Evolutionary conservation across 1,140 invertebrate species (phyloP).

Genomic region (Cecropterus lyciades): DNA sequence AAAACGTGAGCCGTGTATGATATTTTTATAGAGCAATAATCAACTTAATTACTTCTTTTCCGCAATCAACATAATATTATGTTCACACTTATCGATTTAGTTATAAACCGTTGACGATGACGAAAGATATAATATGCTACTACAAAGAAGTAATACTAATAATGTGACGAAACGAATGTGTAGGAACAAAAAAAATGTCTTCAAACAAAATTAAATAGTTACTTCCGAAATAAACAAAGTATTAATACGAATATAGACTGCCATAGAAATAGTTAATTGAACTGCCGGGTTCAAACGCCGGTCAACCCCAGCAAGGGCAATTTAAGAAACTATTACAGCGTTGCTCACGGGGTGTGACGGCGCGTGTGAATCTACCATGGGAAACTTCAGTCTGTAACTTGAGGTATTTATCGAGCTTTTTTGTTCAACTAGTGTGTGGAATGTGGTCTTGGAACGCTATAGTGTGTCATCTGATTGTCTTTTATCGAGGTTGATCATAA

Average conservation of each 20-base stretch:
- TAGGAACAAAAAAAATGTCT: too few relatives aligned
- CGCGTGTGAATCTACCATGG: constrained; percentile 69
- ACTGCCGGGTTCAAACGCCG: constrained; percentile 63
- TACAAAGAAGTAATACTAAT: too few relatives aligned
- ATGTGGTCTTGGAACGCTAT: constrained; percentile 6
- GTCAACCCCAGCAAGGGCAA: constrained; percentile 49
- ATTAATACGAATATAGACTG: neutral
- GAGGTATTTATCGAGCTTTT: constrained; percentile 30
- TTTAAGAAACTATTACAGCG: constrained; percentile 52
- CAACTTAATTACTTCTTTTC: too few relatives aligned
- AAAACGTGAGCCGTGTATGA: too few relatives aligned
- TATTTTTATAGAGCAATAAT: too few relatives aligned
- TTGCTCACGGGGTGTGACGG: constrained; percentile 66
- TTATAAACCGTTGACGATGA: too few relatives aligned
- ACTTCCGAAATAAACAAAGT: neutral
- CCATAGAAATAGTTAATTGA: constrained; percentile 15
- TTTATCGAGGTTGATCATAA: constrained; percentile 5
- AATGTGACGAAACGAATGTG: too few relatives aligned
- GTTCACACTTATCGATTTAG: too few relatives aligned
- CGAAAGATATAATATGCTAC: too few relatives aligned
- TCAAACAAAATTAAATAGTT: too few relatives aligned
- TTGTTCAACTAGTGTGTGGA: constrained; percentile 7
- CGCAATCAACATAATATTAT: too few relatives aligned
- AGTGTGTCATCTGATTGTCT: constrained; percentile 20
- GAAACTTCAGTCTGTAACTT: constrained; percentile 40